phyloP scores from a whole-genome alignment of 2,888 invertebrate genomes.

The Pachliopta kotzebuea region DNA sequence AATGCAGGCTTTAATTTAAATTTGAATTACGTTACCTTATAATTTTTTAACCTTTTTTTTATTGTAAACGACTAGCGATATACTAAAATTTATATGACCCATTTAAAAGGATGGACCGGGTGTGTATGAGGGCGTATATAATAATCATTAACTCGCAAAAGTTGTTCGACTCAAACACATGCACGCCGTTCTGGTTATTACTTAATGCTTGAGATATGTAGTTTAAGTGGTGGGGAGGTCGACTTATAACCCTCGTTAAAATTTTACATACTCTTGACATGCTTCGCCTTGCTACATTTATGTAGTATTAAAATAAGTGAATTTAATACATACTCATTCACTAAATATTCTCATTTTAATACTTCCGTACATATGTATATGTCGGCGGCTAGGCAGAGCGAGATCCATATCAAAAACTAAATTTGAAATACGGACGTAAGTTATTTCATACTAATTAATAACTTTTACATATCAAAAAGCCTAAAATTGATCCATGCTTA shows the following conservation, averaged over 20 bases:
- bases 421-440: too few species aligned
- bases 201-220: constrained; percentile 26
- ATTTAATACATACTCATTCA: too few species aligned
- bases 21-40: too few species aligned
- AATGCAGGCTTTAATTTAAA: too few species aligned
- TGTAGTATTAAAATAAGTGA: constrained; percentile 4
- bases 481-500: too few species aligned
- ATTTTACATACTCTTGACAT: constrained; percentile 27
- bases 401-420: too few species aligned
- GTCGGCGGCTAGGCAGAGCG: too few species aligned
- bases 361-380: too few species aligned
- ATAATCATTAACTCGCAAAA: constrained; percentile 19
- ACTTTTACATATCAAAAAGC: too few species aligned
- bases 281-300: constrained; percentile 15
- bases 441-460: too few species aligned
- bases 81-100: background rate
- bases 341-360: too few species aligned
- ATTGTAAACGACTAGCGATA: background rate
- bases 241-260: constrained; percentile 24
- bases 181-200: constrained; percentile 19
- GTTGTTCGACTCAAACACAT: constrained; percentile 23
- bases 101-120: background rate
- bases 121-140: background rate
- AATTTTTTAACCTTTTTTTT: too few species aligned
- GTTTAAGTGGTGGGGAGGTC: constrained; percentile 20